phyloP scores from a whole-genome alignment of 2,113 vertebrate species.

The Tenebrosternarchus preto region DNA sequence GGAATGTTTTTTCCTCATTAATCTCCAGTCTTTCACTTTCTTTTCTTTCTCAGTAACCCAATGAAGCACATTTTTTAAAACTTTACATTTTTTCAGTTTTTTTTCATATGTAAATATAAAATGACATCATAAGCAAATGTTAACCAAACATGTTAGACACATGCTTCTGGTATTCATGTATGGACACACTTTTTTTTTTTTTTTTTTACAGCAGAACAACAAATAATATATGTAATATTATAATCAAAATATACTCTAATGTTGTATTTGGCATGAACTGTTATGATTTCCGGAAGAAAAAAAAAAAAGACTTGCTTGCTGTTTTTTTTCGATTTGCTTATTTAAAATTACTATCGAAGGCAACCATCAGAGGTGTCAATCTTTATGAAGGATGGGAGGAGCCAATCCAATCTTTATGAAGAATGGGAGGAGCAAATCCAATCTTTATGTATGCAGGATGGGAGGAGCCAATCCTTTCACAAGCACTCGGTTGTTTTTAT shows the following conservation, averaged over 20 bases:
- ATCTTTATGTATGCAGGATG: neutral
- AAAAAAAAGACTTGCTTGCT: neutral
- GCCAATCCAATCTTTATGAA: no score
- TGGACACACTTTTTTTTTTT: no score
- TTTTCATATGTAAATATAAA: neutral
- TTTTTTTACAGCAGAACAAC: neutral
- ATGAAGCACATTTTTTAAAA: neutral
- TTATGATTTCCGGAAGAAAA: slow-evolving; percentile 1
- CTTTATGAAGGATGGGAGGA: neutral
- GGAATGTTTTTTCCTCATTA: neutral
- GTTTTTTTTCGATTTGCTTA: slow-evolving; percentile 17
- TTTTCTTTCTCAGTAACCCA: neutral
- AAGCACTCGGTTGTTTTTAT: slow-evolving; percentile 6
- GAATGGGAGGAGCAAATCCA: neutral
- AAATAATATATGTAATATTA: neutral
- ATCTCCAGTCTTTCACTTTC: neutral
- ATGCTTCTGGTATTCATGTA: neutral
- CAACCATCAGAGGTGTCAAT: neutral
- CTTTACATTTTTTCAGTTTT: neutral
- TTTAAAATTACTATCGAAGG: neutral
- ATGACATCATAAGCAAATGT: neutral
- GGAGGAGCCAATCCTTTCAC: neutral
- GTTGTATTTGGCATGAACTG: neutral
- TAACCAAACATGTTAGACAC: neutral
- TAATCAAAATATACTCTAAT: neutral